Percentiles rank a stretch among this genome's conserved stretches.
These are phyloP conservation scores for Bubo bubo DNA, from an alignment of 2,113 vertebrate genomes.

Conservation along the genomic window DNA sequence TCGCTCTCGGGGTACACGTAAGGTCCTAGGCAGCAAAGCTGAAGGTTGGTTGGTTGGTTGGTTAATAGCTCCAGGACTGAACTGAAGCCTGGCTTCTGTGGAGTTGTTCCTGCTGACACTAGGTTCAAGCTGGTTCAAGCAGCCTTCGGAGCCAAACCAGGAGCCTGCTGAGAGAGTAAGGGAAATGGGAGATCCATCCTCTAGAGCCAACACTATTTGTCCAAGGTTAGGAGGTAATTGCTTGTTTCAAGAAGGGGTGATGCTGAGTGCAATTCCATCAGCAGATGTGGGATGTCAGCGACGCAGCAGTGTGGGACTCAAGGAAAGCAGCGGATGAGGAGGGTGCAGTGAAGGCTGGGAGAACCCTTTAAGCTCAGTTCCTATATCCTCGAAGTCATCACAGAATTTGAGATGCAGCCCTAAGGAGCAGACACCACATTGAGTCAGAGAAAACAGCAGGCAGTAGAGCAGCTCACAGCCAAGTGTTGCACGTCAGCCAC, in stretches of 20 bases:
- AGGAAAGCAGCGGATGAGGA: background rate
- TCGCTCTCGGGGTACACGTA: background rate
- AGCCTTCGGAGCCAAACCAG: background rate
- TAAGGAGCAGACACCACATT: background rate
- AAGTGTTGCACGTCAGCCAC: background rate
- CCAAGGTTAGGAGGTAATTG: background rate
- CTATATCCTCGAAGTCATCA: background rate
- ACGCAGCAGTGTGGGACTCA: background rate
- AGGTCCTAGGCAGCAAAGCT: background rate
- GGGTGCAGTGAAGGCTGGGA: background rate
- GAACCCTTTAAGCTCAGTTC: background rate
- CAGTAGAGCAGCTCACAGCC: background rate
- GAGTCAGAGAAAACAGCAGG: conserved; percentile 4
- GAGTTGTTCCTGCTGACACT: background rate
- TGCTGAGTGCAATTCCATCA: background rate
- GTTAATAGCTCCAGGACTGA: background rate
- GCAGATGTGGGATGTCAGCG: background rate
- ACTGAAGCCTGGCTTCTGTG: background rate
- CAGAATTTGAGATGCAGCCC: background rate
- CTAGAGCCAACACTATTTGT: background rate
- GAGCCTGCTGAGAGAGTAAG: background rate
- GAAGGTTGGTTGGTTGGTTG: background rate
- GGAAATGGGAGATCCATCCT: background rate
- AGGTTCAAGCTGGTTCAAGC: background rate
- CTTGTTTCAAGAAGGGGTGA: background rate